phyloP scores from a whole-genome alignment of 1,140 invertebrate genomes.

The Epicauta chinensis region DNA sequence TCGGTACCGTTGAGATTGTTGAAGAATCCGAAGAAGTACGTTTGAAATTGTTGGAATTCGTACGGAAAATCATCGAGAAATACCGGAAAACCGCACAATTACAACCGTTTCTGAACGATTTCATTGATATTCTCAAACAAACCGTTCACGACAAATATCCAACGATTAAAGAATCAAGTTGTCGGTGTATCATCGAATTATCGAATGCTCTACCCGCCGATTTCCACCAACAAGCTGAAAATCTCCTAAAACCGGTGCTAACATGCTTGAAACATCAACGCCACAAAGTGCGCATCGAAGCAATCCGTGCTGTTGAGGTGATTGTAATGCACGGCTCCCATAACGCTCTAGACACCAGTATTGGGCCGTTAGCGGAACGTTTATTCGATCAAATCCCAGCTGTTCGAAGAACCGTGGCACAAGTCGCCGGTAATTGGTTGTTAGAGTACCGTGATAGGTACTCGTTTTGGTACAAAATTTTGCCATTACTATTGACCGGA shows the following conservation, averaged over 20 bases:
- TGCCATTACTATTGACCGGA: conserved; percentile 70
- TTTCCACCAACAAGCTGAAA: conserved; percentile 68
- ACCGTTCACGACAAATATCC: conserved; percentile 70
- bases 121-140: conserved; percentile 63
- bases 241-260: conserved; percentile 65
- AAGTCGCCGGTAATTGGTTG: conserved; percentile 62
- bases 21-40: conserved; percentile 85
- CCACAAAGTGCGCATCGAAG: conserved; percentile 65
- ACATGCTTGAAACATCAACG: conserved; percentile 72
- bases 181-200: conserved; percentile 59
- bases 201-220: conserved; percentile 56
- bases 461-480: conserved; percentile 66
- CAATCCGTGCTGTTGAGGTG: conserved; percentile 60
- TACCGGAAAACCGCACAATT: conserved; percentile 52
- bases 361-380: conserved; percentile 58
- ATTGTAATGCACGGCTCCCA: conserved; percentile 37
- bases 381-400: conserved; percentile 67
- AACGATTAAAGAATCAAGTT: conserved; percentile 71
- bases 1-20: conserved; percentile 68
- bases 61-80: conserved; percentile 58
- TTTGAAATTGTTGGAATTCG: conserved; percentile 58
- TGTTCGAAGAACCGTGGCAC: conserved; percentile 60
- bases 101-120: conserved; percentile 65
- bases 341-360: conserved; percentile 54
- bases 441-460: conserved; percentile 66